Base-by-base conservation (phyloP, 2,888 invertebrate species). In the Drosophila imparisetae region DNA sequence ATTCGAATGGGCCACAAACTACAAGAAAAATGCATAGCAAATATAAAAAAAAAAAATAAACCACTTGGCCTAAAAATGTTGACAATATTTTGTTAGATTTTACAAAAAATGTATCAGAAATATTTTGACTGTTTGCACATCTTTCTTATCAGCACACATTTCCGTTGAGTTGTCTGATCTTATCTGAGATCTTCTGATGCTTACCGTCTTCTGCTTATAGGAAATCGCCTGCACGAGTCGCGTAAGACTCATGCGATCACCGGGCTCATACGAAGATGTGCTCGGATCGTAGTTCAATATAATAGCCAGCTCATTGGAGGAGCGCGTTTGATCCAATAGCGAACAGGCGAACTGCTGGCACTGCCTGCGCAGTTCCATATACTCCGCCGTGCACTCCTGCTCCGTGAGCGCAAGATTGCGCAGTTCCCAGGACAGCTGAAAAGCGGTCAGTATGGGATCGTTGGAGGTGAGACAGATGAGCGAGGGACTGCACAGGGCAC, bases 1-100 rank as follows among this genome's bases (percentile, higher is more conserved):
- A 93, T 98, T 98, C 4, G 98, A 96, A 93, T 98, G 98, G n/a
- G 98, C 96, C 61, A 98, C 98, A 92, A 98, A 98, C 97, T 97
- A 93, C 58, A 75, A 55, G 15, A 4, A 13, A 34, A 48, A n/a
- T 2, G 3, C 32, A 34, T 32, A 18, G 27, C 7, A 45, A 42
- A 45, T 36, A 45, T 1, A 7, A 29, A 21, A 21, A 11, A 24
- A 7, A 27, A 18, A 36, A 8, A 40, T 15, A n/a, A 40, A 21
- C 29, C 40, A 59, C 34, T 45, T 10, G 6, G 36, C 15, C 38
- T 13, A 10, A 7, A 8, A n/a, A 10, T 36, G 5, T 15, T 38
- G 1, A 21, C 7, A 1, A 4, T 4, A 15, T 4, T n/a, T 29
- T 18, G 0, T 4, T 2, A 4, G 1, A 15, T 24, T 24, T 18